phyloP scores from a whole-genome alignment of 2,113 vertebrate genomes.

The Eulemur rufifrons region DNA sequence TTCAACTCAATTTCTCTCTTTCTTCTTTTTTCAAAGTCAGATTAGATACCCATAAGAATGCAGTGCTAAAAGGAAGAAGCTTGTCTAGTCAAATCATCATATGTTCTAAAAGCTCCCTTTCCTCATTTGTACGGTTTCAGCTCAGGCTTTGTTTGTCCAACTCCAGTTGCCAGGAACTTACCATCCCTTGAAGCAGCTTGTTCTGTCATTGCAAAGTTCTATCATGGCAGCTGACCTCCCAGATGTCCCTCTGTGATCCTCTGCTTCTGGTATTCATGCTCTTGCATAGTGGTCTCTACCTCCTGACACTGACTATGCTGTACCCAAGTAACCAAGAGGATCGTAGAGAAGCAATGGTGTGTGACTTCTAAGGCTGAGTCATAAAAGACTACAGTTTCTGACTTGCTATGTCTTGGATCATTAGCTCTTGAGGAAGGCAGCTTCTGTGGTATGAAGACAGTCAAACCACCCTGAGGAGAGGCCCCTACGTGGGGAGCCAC shows the following conservation, averaged over 20 bases:
- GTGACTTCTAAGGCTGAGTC: neutral
- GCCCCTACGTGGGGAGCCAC: fast-evolving
- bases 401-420: neutral
- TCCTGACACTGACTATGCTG: neutral
- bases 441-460: neutral
- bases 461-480: neutral
- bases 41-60: neutral
- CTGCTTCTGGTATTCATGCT: neutral
- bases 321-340: neutral
- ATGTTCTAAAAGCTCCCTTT: neutral
- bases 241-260: neutral
- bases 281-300: neutral
- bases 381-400: neutral
- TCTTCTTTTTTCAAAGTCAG: neutral
- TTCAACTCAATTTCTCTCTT: neutral
- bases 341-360: too few species aligned
- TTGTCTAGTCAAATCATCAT: neutral
- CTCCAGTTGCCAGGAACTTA: neutral
- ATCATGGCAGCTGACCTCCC: neutral
- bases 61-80: neutral
- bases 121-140: neutral
- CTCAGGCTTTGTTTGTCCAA: neutral
- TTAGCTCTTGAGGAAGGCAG: neutral
- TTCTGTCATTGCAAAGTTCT: neutral
- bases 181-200: neutral